Percentiles rank a stretch among this genome's conserved stretches.
Conservation (phyloP, 2,797 vertebrate species). For the Carduelis carduelis region DNA sequence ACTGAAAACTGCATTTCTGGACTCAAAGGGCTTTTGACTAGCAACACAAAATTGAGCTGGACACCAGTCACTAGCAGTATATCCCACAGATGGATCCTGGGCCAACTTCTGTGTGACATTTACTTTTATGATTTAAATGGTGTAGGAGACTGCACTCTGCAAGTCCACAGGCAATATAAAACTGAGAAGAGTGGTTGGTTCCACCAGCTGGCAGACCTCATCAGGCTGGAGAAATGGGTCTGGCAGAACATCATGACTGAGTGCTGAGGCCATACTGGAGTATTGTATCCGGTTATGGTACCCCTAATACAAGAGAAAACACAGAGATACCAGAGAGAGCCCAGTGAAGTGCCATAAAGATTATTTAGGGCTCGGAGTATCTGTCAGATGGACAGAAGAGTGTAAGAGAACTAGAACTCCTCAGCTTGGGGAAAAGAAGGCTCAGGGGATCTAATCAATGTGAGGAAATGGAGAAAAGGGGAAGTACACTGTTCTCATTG, state of each 20-base stretch:
- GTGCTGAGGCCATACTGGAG: neutral
- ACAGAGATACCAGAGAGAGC: fast-evolving
- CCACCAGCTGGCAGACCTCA: neutral
- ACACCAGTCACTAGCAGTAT: neutral
- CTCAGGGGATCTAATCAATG: neutral
- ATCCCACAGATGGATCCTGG: neutral
- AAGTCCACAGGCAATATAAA: neutral
- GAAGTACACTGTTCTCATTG: neutral
- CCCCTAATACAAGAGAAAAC: neutral
- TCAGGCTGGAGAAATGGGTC: neutral
- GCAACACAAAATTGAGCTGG: neutral
- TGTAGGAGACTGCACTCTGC: neutral
- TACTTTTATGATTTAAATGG: neutral
- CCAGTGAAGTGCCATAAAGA: neutral
- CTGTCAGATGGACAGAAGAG: neutral
- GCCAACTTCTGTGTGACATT: neutral
- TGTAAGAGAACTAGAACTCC: neutral
- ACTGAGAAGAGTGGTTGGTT: neutral
- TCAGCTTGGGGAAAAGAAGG: neutral
- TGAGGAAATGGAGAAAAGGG: neutral
- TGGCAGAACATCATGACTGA: neutral
- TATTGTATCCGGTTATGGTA: neutral
- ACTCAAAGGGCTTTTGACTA: neutral
- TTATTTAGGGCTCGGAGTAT: neutral
- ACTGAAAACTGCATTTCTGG: neutral